phyloP scores from a whole-genome alignment of 1,140 invertebrate species.

The Hycleus phaleratus region DNA sequence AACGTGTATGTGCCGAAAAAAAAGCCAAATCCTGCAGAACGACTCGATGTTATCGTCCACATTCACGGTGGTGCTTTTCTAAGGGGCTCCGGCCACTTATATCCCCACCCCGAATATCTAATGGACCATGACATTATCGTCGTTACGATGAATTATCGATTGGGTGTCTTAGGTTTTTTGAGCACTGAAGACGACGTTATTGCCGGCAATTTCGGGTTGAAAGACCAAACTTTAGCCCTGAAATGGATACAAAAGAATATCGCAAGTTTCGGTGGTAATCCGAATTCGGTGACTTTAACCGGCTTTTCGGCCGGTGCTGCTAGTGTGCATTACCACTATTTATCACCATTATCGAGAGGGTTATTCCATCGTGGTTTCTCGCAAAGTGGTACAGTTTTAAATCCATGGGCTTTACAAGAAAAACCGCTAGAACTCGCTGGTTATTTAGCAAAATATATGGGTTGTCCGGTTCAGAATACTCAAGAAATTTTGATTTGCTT shows the following conservation, averaged over 20 bases:
- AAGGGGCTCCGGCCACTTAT: constrained; percentile 39
- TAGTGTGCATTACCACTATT: constrained; percentile 46
- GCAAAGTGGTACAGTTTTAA: constrained; percentile 64
- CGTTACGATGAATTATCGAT: constrained; percentile 55
- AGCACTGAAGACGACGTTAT: constrained; percentile 25
- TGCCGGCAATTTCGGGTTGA: constrained; percentile 38
- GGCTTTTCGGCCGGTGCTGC: constrained; percentile 43
- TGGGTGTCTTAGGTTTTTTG: constrained; percentile 43
- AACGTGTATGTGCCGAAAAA: constrained; percentile 26
- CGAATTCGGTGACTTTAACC: constrained; percentile 44
- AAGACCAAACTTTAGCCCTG: no score
- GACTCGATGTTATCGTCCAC: constrained; percentile 46
- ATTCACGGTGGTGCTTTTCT: constrained; percentile 54
- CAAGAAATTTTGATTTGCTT: constrained; percentile 50
- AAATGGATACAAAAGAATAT: no score
- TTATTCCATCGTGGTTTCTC: constrained; percentile 63
- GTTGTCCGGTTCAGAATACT: constrained; percentile 54
- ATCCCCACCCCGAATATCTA: constrained; percentile 43
- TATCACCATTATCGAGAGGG: constrained; percentile 45
- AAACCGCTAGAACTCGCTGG: constrained; percentile 58
- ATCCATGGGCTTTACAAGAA: constrained; percentile 48
- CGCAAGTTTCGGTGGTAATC: constrained; percentile 38
- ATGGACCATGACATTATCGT: constrained; percentile 53
- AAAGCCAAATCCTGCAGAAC: constrained; percentile 28
- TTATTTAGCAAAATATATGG: constrained; percentile 55